Conservation (phyloP, 2,888 invertebrate genomes). For the Leucophenga maculata region DNA sequence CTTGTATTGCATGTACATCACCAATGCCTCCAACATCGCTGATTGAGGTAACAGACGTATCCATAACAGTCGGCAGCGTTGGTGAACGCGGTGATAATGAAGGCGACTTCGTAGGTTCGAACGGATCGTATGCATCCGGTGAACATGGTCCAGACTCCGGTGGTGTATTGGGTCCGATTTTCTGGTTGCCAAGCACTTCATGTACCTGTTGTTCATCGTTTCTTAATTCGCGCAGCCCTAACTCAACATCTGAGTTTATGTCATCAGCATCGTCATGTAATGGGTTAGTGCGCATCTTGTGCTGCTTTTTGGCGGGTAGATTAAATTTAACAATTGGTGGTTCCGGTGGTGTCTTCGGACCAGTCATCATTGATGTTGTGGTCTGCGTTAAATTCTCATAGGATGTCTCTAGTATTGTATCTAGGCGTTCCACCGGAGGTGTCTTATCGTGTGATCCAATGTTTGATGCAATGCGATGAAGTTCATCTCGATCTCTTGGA, state of each 20-base stretch:
- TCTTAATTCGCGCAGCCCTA: slow-evolving; percentile 44
- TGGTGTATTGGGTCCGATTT: slow-evolving; percentile 82
- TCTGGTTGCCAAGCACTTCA: slow-evolving; percentile 62
- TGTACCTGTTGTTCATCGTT: slow-evolving; percentile 60
- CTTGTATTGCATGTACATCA: neutral
- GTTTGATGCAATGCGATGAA: slow-evolving; percentile 1
- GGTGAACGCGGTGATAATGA: slow-evolving; percentile 70
- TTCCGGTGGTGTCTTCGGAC: slow-evolving; percentile 84
- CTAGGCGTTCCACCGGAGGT: slow-evolving; percentile 59
- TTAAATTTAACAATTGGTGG: slow-evolving; percentile 78
- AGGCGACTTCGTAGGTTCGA: slow-evolving; percentile 88
- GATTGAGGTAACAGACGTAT: slow-evolving; percentile 46
- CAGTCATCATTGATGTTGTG: slow-evolving; percentile 67
- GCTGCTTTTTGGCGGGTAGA: slow-evolving; percentile 73
- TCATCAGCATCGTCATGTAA: slow-evolving; percentile 74
- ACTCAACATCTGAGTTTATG: slow-evolving; percentile 54
- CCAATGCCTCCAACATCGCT: slow-evolving; percentile 31
- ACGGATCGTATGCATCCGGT: slow-evolving; percentile 91
- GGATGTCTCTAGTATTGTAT: slow-evolving; percentile 68
- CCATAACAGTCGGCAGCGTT: slow-evolving; percentile 58
- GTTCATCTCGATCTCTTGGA: slow-evolving; percentile 31
- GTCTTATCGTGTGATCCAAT: slow-evolving; percentile 55
- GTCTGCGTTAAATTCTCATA: slow-evolving; percentile 70
- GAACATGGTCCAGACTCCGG: slow-evolving; percentile 80
- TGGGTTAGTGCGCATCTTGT: slow-evolving; percentile 78